Evolutionary conservation across 2,797 vertebrate genomes (phyloP), one percentile per base, ranked within the genome.

Genomic region (Acanthiza pusilla): DNA sequence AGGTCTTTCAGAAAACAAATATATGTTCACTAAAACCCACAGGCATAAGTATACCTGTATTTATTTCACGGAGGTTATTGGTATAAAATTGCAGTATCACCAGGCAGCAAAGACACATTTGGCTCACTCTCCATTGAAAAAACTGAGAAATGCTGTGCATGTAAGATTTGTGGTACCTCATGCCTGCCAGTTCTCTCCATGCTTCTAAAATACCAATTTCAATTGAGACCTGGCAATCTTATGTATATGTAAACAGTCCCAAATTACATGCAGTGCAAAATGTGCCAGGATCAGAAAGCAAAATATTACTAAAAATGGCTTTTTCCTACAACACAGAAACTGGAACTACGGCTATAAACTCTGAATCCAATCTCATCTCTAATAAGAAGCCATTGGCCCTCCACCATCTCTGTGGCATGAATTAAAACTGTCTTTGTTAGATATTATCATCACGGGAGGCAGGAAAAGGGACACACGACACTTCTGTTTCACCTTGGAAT

Each of bases 1-100:
- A 66, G 55, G 78, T 79, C 94, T 79, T 95, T 85, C 66, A 83
- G 78, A 93, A 95, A 94, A 68, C 68, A 89, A 91, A 80, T 72
- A 88, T 9, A 30, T 11, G 71, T 72, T 91, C 66, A 32, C 43
- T 78, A 57, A 91, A 77, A 36, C 21, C 36, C 55, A 88, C 40
- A 27, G 70, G 48, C 80, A 36, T 57, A 96, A 89, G 38, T 2
- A 0, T 74, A 85, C 86, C 48, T 55, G 18, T 60, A 84, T 81
- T 78, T 71, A 81, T 92, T 94, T 94, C 76, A 89, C 47, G 75
- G 73, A 60, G 48, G 60, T 84, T 88, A 50, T n/a, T 88, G 57
- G 29, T 83, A 78, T 55, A 91, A 94, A 93, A 78, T 34, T 76
- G 47, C 76, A 87, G 42, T 65, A 91, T 79, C 53, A 76, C 45